phyloP scores from a whole-genome alignment of 2,797 vertebrate genomes.

The Podarcis lilfordi region DNA sequence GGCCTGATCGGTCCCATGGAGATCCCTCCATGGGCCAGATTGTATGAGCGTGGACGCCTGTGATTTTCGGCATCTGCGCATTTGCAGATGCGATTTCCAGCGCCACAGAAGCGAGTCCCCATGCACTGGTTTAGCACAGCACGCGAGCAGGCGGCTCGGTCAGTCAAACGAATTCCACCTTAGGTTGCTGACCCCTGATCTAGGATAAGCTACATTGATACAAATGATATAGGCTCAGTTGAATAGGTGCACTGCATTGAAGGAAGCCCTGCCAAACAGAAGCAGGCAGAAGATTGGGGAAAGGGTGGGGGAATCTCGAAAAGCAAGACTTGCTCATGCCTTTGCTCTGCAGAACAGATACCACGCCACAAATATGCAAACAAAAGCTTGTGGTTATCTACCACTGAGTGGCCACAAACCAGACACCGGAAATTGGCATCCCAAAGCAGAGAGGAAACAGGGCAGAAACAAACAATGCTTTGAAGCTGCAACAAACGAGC shows the following conservation, averaged over 20 bases:
- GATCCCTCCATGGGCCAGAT: too few relatives aligned
- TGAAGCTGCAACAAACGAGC: not conserved
- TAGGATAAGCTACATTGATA: not conserved
- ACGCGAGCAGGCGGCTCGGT: too few relatives aligned
- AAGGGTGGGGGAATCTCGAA: not conserved
- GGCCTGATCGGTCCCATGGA: too few relatives aligned
- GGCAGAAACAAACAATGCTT: slow-evolving; percentile 24
- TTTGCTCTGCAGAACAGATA: not conserved
- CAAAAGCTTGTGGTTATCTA: slow-evolving; percentile 7
- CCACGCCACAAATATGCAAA: not conserved
- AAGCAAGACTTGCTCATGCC: not conserved
- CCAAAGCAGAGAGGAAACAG: slow-evolving; percentile 35
- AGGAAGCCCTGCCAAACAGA: not conserved
- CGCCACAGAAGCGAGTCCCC: too few relatives aligned
- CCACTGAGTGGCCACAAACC: slow-evolving; percentile 6
- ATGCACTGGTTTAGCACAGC: too few relatives aligned
- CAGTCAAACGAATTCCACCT: too few relatives aligned
- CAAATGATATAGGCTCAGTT: not conserved
- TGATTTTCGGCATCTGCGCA: too few relatives aligned
- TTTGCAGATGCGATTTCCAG: too few relatives aligned
- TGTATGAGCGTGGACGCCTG: accelerated
- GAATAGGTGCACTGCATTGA: not conserved
- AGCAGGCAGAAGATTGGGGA: not conserved
- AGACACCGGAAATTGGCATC: slow-evolving; percentile 3
- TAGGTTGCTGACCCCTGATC: too few relatives aligned